Evolutionary conservation across 2,888 invertebrate genomes (phyloP).

Genomic region (Quadroppia sp.): DNA sequence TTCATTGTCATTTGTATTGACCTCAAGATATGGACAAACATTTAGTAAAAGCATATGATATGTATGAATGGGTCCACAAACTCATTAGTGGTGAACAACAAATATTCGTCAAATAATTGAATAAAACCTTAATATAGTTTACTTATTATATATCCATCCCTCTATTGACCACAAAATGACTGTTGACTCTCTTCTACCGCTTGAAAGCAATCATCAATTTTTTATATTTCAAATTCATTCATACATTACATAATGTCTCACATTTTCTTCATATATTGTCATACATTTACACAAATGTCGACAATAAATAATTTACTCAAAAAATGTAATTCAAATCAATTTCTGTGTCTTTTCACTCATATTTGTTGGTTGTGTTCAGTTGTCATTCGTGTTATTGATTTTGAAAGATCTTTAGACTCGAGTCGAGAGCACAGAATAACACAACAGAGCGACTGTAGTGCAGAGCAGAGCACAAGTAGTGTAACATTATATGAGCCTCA

Average conservation of each 20-base stretch:
- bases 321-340: conserved; percentile 30
- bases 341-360: background rate
- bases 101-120: conserved; percentile 19
- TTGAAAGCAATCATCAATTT: conserved; percentile 12
- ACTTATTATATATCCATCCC: background rate
- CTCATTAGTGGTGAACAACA: conserved; percentile 22
- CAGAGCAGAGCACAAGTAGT: background rate
- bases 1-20: conserved; percentile 7
- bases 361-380: background rate
- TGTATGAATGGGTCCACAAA: background rate
- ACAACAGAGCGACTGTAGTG: background rate
- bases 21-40: conserved; percentile 17
- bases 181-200: background rate
- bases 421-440: background rate
- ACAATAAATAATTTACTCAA: conserved; percentile 32
- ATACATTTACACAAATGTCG: background rate
- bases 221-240: conserved; percentile 4
- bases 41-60: conserved; percentile 19
- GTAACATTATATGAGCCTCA: conserved; percentile 27
- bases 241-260: background rate
- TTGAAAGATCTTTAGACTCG: conserved; percentile 5
- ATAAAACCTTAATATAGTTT: conserved; percentile 12
- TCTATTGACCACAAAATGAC: conserved; percentile 8
- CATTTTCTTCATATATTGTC: background rate
- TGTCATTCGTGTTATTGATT: conserved; percentile 27